These are phyloP conservation scores for Crenuchus spilurus DNA, from an alignment of 2,797 vertebrate species.

Conservation along the genomic window DNA sequence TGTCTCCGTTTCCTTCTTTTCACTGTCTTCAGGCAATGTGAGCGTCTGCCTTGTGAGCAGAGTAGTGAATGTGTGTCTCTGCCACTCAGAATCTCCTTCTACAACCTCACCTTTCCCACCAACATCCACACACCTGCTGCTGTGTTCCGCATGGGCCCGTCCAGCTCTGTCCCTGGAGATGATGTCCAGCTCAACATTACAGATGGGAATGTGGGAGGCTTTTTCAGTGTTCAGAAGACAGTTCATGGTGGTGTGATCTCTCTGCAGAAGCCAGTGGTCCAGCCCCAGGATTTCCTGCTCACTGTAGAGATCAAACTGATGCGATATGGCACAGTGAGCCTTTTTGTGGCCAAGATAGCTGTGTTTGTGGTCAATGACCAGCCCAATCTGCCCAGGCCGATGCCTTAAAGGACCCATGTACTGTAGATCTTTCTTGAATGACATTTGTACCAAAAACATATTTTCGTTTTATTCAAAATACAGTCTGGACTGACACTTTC, in stretches of 20 bases:
- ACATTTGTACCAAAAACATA: too few species aligned
- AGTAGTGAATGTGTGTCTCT: constrained; percentile 83
- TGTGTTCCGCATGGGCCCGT: constrained; percentile 91
- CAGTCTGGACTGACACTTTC: too few species aligned
- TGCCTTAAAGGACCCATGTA: constrained; percentile 25
- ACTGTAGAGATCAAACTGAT: constrained; percentile 87
- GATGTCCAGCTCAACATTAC: constrained; percentile 83
- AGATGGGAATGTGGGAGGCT: constrained; percentile 84
- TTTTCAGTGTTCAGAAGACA: constrained; percentile 82
- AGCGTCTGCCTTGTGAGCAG: constrained; percentile 90
- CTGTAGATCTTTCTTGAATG: too few species aligned
- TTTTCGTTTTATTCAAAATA: too few species aligned
- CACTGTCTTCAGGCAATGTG: constrained; percentile 83
- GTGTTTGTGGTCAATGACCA: constrained; percentile 85
- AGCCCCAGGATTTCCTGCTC: constrained; percentile 85
- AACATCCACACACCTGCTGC: constrained; percentile 85
- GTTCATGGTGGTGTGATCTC: constrained; percentile 82
- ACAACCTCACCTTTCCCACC: constrained; percentile 90
- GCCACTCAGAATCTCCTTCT: constrained; percentile 91
- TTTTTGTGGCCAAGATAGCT: constrained; percentile 86
- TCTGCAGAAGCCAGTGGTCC: constrained; percentile 74
- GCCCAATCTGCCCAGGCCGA: constrained; percentile 35
- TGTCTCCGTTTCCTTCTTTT: background rate
- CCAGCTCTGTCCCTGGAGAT: constrained; percentile 83
- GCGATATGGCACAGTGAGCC: constrained; percentile 80